Base-by-base conservation (phyloP, 2,888 invertebrate genomes). In the Amblyjoppa fuscipennis region DNA sequence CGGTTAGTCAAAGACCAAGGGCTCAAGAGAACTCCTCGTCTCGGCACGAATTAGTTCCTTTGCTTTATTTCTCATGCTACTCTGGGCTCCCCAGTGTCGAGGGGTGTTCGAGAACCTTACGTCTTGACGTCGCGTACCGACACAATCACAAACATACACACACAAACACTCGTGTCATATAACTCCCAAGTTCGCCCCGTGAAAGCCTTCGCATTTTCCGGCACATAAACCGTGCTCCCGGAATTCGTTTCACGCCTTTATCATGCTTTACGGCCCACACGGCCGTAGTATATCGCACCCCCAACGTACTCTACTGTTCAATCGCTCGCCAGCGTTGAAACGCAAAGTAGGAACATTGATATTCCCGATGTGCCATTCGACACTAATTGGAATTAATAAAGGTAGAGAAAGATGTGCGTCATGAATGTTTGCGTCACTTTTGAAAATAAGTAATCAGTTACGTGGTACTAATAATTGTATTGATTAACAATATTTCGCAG, bases 181-280 rank as follows among this genome's bases (percentile, higher is more conserved):
- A 56, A n/a, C 31, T 64, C 13, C 77, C 76, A 70, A 53, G 76
- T 34, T 38, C 84, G 84, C 66, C 69, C 81, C 68, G 66, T 73
- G 82, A 84, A 81, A 84, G 77, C 71, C 82, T 56, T 82, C 84
- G 84, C 73, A 81, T 84, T 84, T 84, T 84, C 84, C 84, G 84
- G 81, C 70, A 84, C 84, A 84, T 84, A 84, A 84, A 84, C 71
- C 77, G 77, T 45, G 81, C 71, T 77, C 70, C 76, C 68, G 82
- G 84, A 84, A 84, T 84, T 84, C 77, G 71, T 82, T 84, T 82
- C 84, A 82, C 84, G 84, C 84, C 84, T 84, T 77, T 84, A 84
- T 84, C 81, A 53, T 77, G 81, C 81, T 77, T 81, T 81, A 77
- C 71, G 71, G 69, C 73, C 16, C 16, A 53, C 41, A 41, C 49